Evolutionary conservation across 2,888 invertebrate species (phyloP).

Genomic region (Hirudinaria manillensis): DNA sequence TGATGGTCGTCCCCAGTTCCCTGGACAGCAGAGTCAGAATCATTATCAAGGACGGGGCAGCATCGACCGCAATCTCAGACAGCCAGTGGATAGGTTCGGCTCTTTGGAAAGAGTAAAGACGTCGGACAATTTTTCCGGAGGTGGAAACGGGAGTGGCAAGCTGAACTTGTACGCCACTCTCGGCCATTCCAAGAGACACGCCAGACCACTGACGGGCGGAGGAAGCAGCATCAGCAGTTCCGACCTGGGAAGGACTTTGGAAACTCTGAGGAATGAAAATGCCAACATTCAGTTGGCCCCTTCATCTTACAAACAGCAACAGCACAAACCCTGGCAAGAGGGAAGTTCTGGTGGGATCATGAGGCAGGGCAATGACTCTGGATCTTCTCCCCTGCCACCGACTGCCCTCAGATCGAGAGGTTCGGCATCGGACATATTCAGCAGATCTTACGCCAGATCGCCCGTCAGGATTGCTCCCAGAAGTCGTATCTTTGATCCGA

Average conservation of each 20-base stretch:
- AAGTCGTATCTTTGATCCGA: slow-evolving; percentile 14
- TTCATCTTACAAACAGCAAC: background rate
- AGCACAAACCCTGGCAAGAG: slow-evolving; percentile 9
- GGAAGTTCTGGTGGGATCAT: slow-evolving; percentile 10
- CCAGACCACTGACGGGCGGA: slow-evolving; percentile 6
- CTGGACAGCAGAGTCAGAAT: background rate
- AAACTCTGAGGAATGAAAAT: background rate
- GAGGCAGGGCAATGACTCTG: background rate
- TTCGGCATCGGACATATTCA: slow-evolving; percentile 8
- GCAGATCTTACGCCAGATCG: slow-evolving; percentile 14
- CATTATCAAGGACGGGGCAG: slow-evolving; percentile 19
- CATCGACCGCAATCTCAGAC: background rate
- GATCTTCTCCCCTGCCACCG: background rate
- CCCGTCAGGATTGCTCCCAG: slow-evolving; percentile 8
- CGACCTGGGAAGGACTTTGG: slow-evolving; percentile 1
- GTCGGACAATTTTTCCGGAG: background rate
- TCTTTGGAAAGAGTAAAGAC: slow-evolving; percentile 11
- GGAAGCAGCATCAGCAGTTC: slow-evolving; percentile 2
- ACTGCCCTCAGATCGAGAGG: background rate
- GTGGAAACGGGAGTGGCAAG: slow-evolving; percentile 8
- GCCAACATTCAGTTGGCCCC: slow-evolving; percentile 3
- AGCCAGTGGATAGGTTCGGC: slow-evolving; percentile 9
- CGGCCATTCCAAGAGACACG: background rate
- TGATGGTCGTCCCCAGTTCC: background rate
- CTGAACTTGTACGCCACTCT: slow-evolving; percentile 14